A percentile compares a stretch with the other conserved stretches of the same genome.
Conservation (phyloP, 1,140 invertebrate genomes). For the Belonocnema kinseyi region DNA sequence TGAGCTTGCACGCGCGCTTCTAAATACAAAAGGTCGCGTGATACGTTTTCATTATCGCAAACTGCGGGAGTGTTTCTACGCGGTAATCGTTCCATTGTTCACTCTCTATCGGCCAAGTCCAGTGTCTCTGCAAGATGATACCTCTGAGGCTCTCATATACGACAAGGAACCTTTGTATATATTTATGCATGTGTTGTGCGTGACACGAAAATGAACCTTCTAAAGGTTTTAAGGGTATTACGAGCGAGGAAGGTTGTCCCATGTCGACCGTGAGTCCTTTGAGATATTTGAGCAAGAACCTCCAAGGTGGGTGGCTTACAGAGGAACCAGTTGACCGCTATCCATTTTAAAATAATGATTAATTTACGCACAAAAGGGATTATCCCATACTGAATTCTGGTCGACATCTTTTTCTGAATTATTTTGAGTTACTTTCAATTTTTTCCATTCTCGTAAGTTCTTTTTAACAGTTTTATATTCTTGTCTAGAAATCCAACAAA, state of each 20-base stretch:
- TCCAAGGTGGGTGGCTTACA: too few species aligned
- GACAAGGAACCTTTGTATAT: conserved; percentile 1
- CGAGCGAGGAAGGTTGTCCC: conserved; percentile 31
- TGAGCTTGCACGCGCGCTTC: not conserved
- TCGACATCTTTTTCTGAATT: too few species aligned
- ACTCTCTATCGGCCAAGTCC: conserved; percentile 40
- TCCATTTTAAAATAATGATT: too few species aligned
- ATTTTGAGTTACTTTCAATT: too few species aligned
- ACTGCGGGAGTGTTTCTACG: conserved; percentile 38
- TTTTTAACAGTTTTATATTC: too few species aligned
- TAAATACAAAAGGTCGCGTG: conserved; percentile 6
- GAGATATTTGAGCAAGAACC: too few species aligned
- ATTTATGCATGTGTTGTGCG: conserved; percentile 41
- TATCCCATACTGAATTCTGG: too few species aligned
- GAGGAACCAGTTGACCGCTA: too few species aligned
- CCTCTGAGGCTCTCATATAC: conserved; percentile 50
- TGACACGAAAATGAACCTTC: conserved; percentile 57
- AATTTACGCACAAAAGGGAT: too few species aligned
- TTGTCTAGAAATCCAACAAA: too few species aligned
- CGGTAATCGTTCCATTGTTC: conserved; percentile 63
- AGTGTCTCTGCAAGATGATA: conserved; percentile 41
- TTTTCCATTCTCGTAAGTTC: too few species aligned
- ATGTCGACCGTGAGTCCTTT: not conserved
- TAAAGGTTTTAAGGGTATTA: conserved; percentile 56
- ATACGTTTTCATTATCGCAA: conserved; percentile 52